Percentiles rank a stretch among this genome's conserved stretches.
phyloP scores from a whole-genome alignment of 2,888 invertebrate species.

The Lydus trimaculatus region DNA sequence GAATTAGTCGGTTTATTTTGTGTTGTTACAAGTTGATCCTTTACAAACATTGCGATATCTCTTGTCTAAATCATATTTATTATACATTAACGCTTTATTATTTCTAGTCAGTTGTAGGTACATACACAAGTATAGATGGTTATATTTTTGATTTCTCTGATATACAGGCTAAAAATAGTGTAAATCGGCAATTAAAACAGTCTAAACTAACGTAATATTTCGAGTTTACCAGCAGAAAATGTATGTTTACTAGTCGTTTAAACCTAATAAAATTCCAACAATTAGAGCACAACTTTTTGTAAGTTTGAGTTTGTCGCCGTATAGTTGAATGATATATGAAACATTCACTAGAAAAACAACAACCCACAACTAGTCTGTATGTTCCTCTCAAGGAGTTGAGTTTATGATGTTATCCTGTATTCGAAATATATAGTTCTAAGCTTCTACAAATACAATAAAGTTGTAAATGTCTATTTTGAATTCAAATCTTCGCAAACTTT shows the following conservation, averaged over 20 bases:
- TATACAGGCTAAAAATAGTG: too few species aligned
- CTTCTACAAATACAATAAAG: not conserved
- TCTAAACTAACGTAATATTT: too few species aligned
- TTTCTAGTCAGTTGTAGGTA: too few species aligned
- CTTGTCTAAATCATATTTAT: not conserved
- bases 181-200: too few species aligned
- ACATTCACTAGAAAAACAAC: not conserved
- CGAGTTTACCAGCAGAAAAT: too few species aligned
- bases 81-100: not conserved
- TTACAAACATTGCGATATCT: not conserved
- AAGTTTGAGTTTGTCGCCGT: not conserved
- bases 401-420: not conserved
- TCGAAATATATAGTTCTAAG: not conserved
- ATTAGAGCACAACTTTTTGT: not conserved
- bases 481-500: not conserved
- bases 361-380: not conserved
- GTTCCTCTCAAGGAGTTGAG: not conserved
- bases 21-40: slow-evolving; percentile 14
- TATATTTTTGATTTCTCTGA: too few species aligned
- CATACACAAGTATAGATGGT: too few species aligned
- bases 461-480: not conserved
- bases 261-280: not conserved
- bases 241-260: too few species aligned
- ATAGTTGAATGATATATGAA: not conserved
- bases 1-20: slow-evolving; percentile 18